These are phyloP conservation scores for Petrocephalus schoutedeni DNA, from an alignment of 2,797 vertebrate genomes.

Conservation along the genomic window DNA sequence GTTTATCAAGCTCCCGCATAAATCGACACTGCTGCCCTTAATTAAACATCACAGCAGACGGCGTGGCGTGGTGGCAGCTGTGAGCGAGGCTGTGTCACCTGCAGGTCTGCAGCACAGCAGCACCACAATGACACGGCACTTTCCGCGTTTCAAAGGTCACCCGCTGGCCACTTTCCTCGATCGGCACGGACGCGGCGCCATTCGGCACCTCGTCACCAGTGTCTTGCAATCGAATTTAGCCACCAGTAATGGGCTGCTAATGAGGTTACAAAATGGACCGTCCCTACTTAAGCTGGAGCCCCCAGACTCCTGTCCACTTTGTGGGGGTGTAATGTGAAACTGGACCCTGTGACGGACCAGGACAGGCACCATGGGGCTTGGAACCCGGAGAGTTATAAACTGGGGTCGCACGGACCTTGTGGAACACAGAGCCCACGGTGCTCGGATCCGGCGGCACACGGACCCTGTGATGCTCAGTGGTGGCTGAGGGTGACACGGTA, in stretches of 20 bases:
- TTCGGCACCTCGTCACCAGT: neutral
- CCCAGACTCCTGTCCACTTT: neutral
- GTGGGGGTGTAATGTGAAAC: neutral
- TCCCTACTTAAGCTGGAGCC: neutral
- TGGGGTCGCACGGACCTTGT: neutral
- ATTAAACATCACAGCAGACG: neutral
- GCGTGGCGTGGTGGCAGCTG: neutral
- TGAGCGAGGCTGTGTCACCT: neutral
- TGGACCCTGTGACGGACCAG: neutral
- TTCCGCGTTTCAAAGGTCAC: neutral
- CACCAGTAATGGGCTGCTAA: neutral
- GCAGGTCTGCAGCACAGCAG: neutral
- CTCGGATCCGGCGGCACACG: neutral
- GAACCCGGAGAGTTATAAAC: neutral
- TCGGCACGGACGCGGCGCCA: neutral
- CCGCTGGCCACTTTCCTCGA: neutral
- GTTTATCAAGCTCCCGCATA: neutral
- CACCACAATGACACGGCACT: neutral
- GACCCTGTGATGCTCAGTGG: neutral
- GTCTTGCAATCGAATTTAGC: neutral
- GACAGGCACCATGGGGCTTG: neutral
- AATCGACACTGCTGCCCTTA: neutral
- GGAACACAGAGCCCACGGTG: neutral
- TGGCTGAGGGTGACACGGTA: conserved; percentile 38
- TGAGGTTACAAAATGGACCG: neutral